Percentiles rank a stretch among this genome's conserved stretches.
Conservation (phyloP, 1,140 invertebrate genomes). For the Leptoteleia sp. region DNA sequence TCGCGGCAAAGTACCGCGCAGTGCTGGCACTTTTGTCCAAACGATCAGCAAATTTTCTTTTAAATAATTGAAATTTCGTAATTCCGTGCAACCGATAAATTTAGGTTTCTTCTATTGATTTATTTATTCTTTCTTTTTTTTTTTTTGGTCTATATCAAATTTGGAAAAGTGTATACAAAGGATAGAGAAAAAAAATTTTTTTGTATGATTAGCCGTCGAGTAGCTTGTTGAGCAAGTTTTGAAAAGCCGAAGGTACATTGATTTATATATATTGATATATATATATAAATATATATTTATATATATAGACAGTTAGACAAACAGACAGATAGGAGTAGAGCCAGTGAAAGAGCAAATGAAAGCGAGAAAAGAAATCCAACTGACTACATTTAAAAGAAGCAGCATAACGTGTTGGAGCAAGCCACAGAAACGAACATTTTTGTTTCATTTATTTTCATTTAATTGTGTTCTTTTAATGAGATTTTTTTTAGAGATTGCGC, state of each 20-base stretch:
- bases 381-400: constrained; percentile 55
- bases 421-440: constrained; percentile 61
- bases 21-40: background rate
- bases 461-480: constrained; percentile 56
- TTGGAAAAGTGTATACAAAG: no score
- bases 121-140: no score
- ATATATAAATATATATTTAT: constrained; percentile 3
- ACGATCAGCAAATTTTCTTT: background rate
- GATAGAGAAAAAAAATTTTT: no score
- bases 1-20: background rate
- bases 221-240: no score
- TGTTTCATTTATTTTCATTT: constrained; percentile 56
- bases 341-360: constrained; percentile 33
- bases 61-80: constrained; percentile 14
- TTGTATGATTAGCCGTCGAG: no score
- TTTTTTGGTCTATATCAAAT: no score
- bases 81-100: constrained; percentile 50
- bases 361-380: no score
- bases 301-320: constrained; percentile 24
- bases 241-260: no score
- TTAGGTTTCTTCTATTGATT: no score
- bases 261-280: no score
- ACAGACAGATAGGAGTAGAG: constrained; percentile 22
- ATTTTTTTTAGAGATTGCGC: constrained; percentile 54
- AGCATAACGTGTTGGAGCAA: constrained; percentile 58